These are phyloP conservation scores for Onchidella celtica DNA, from an alignment of 2,888 invertebrate species.

Conservation along the genomic window DNA sequence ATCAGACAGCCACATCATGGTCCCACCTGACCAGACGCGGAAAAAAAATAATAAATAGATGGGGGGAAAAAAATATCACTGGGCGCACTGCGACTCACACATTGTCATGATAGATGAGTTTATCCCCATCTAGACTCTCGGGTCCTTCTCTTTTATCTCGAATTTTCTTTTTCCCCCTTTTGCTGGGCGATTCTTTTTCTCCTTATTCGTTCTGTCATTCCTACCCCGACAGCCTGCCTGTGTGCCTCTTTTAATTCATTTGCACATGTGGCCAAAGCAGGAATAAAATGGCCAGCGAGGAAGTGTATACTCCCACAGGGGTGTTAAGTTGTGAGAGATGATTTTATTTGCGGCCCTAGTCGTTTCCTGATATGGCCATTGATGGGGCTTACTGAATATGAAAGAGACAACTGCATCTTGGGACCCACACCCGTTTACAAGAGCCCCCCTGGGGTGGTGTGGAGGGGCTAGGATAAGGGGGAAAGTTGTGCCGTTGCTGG, in stretches of 20 bases:
- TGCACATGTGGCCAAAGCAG: neutral
- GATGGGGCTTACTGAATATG: conserved; percentile 53
- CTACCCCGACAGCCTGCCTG: neutral
- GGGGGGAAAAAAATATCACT: too few species aligned
- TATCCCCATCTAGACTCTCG: neutral
- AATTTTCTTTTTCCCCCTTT: neutral
- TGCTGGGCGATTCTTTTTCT: neutral
- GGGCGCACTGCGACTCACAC: too few species aligned
- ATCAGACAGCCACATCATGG: too few species aligned
- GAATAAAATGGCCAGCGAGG: conserved; percentile 34
- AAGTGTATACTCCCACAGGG: conserved; percentile 48
- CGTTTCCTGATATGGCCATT: conserved; percentile 47
- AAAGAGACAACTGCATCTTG: conserved; percentile 30
- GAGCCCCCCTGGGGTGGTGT: neutral
- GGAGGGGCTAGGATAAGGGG: too few species aligned
- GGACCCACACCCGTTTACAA: neutral
- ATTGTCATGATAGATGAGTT: too few species aligned
- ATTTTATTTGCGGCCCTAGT: conserved; percentile 53
- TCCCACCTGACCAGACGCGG: too few species aligned
- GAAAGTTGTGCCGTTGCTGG: too few species aligned
- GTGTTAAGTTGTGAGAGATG: conserved; percentile 44
- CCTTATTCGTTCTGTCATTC: neutral
- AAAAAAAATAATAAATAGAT: too few species aligned
- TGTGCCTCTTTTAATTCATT: neutral
- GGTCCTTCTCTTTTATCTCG: neutral